Conservation (phyloP, 2,797 vertebrate species). For the Pelochelys cantorii region DNA sequence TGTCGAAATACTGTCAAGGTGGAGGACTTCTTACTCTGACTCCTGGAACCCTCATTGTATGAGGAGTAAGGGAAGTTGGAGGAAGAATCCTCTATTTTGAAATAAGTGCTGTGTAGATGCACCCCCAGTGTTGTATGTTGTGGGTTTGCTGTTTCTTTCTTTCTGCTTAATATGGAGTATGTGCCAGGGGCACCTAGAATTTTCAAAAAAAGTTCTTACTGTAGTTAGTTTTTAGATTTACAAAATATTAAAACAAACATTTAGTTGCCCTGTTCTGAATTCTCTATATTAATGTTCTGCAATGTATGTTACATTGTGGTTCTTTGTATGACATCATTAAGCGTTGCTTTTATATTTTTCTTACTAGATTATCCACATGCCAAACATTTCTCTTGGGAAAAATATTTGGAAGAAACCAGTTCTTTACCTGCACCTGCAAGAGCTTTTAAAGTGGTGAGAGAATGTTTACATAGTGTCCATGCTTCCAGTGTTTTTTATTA, state of each 20-base stretch:
- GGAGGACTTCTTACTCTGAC: too few species aligned
- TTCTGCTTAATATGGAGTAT: background rate
- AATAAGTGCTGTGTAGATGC: too few species aligned
- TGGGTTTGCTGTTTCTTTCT: background rate
- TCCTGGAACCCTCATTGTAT: too few species aligned
- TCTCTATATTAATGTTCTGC: background rate
- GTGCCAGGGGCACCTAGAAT: background rate
- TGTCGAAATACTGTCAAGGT: too few species aligned
- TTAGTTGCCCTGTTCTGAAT: background rate
- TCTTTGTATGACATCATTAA: background rate
- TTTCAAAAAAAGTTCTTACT: background rate
- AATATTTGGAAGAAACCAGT: conserved; percentile 88
- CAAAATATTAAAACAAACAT: background rate
- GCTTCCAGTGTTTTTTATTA: background rate
- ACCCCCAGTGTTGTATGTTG: background rate
- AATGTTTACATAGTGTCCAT: background rate
- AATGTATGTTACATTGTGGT: background rate
- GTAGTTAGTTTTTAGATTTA: background rate
- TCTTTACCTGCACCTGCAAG: conserved; percentile 88
- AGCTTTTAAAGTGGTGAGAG: conserved; percentile 89
- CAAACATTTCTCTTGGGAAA: conserved; percentile 89
- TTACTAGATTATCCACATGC: conserved; percentile 82
- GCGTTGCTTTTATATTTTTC: conserved; percentile 40
- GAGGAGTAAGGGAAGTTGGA: too few species aligned
- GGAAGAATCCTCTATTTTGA: too few species aligned